These are phyloP conservation scores for Agrotis ipsilon DNA, from an alignment of 2,888 invertebrate species.

Conservation along the genomic window DNA sequence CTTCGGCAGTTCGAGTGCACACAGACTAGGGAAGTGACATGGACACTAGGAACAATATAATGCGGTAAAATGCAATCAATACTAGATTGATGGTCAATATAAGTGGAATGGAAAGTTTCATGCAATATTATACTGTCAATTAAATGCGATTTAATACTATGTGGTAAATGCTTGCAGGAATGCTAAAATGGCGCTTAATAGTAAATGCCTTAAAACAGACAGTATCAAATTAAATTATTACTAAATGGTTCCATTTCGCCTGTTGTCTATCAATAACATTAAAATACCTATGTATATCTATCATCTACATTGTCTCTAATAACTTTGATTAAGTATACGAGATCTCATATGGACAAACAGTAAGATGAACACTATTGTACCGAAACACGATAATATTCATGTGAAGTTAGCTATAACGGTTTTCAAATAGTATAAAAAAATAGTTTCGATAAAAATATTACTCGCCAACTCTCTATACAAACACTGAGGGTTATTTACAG, in stretches of 20 bases:
- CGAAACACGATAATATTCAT: slow-evolving; percentile 57
- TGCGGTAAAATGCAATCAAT: slow-evolving; percentile 54
- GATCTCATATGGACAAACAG: slow-evolving; percentile 53
- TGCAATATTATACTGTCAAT: slow-evolving; percentile 60
- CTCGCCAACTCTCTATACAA: slow-evolving; percentile 84
- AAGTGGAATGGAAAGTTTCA: slow-evolving; percentile 63
- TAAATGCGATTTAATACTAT: slow-evolving; percentile 44
- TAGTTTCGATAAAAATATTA: slow-evolving; percentile 87
- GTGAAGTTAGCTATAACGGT: slow-evolving; percentile 67
- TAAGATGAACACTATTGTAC: slow-evolving; percentile 57
- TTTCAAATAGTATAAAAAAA: slow-evolving; percentile 83
- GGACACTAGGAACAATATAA: slow-evolving; percentile 81
- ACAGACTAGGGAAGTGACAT: slow-evolving; percentile 85
- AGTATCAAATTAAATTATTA: slow-evolving; percentile 67
- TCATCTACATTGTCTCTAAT: slow-evolving; percentile 53
- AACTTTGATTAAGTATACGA: slow-evolving; percentile 54
- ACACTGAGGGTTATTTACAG: slow-evolving; percentile 82
- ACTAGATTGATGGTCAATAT: slow-evolving; percentile 52
- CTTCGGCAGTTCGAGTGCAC: slow-evolving; percentile 89
- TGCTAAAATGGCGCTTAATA: slow-evolving; percentile 63
- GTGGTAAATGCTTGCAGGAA: slow-evolving; percentile 78
- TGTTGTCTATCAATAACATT: slow-evolving; percentile 49
- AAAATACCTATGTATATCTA: slow-evolving; percentile 51
- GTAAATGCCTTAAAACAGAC: slow-evolving; percentile 71
- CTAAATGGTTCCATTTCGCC: slow-evolving; percentile 81